Percentiles rank a stretch among this genome's conserved stretches.
phyloP scores from a whole-genome alignment of 2,888 invertebrate genomes.

The Ormia ochracea region DNA sequence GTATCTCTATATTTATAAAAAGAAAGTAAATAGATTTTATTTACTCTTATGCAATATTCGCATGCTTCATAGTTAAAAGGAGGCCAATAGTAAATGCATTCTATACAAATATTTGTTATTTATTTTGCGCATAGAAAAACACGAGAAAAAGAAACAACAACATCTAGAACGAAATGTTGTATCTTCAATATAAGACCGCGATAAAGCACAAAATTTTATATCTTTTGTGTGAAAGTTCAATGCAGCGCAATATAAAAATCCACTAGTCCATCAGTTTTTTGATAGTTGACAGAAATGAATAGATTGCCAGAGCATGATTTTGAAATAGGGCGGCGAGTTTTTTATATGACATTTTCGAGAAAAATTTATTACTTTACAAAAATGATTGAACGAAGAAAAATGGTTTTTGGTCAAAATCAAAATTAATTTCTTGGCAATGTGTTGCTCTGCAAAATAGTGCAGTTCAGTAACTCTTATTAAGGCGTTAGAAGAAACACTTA shows the following conservation, averaged over 20 bases:
- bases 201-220: constrained; percentile 44
- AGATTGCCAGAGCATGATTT: no score
- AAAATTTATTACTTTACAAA: no score
- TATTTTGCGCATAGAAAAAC: background rate
- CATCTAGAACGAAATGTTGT: constrained; percentile 21
- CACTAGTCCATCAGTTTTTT: no score
- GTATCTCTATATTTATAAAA: background rate
- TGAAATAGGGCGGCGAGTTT: no score
- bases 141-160: background rate
- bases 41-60: background rate
- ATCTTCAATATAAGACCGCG: constrained; percentile 54
- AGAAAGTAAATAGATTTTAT: background rate
- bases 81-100: constrained; percentile 18
- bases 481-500: no score
- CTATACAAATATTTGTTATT: constrained; percentile 4
- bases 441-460: no score
- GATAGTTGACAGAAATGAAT: no score
- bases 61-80: background rate
- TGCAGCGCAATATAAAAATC: background rate
- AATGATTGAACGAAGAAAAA: no score
- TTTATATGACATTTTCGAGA: no score
- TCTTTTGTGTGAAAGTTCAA: background rate
- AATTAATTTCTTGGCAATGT: no score
- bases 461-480: no score
- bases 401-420: no score